Conservation (phyloP, 2,113 vertebrate genomes). For the Zosterops japonicus region DNA sequence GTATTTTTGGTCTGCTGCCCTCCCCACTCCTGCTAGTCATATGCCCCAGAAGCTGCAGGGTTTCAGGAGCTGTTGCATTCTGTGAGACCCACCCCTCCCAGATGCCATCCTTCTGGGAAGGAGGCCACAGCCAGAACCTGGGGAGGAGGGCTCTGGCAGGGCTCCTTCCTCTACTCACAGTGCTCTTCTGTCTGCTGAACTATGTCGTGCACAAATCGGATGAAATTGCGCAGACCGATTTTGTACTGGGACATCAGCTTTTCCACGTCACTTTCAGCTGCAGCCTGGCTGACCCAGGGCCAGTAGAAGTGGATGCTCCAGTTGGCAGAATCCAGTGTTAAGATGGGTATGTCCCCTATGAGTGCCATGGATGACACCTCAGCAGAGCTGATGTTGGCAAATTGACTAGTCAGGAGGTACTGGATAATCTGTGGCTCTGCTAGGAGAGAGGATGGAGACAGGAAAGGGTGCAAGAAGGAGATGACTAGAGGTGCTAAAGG, state of each 20-base stretch:
- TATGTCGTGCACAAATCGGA: neutral
- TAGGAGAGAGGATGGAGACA: neutral
- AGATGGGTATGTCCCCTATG: neutral
- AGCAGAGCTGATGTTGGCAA: neutral
- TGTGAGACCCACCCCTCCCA: neutral
- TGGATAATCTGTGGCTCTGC: neutral
- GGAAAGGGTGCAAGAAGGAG: neutral
- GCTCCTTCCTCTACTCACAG: neutral
- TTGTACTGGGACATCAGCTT: neutral
- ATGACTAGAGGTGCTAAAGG: neutral
- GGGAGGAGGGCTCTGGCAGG: neutral
- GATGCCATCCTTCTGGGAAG: neutral
- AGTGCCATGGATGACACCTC: neutral
- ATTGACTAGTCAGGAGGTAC: neutral
- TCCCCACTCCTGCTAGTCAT: neutral
- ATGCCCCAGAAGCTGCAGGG: neutral
- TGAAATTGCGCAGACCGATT: neutral
- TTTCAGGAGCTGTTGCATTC: neutral
- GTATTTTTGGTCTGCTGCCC: neutral
- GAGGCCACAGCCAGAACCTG: rapidly evolving
- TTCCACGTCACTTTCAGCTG: rapidly evolving
- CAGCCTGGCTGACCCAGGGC: neutral
- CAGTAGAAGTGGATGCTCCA: neutral
- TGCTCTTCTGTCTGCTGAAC: neutral
- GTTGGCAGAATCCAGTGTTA: neutral